phyloP scores from a whole-genome alignment of 2,113 vertebrate genomes.

The Myodes glareolus region DNA sequence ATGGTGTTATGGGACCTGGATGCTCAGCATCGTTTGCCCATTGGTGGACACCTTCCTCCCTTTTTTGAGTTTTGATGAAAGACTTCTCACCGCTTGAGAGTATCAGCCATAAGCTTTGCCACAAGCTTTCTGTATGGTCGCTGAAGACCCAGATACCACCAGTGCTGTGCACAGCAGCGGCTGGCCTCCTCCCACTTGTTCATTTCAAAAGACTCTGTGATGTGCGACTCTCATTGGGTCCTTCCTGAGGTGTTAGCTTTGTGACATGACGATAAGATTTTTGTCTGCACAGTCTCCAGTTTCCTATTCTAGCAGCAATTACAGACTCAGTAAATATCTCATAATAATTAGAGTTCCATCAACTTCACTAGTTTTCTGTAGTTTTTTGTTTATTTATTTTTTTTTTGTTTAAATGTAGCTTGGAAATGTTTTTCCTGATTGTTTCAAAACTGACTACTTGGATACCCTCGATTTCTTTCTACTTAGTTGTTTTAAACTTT shows the following conservation, averaged over 20 bases:
- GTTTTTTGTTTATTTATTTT: neutral
- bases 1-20: neutral
- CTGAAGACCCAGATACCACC: neutral
- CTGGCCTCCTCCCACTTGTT: slow-evolving; percentile 13
- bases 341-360: neutral
- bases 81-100: neutral
- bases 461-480: neutral
- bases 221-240: slow-evolving; percentile 60
- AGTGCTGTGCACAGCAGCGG: neutral
- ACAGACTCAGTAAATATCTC: neutral
- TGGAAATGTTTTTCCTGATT: neutral
- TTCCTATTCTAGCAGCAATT: slow-evolving; percentile 21
- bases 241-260: slow-evolving; percentile 53
- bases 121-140: neutral
- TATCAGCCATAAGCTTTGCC: neutral
- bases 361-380: neutral
- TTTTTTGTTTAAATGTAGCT: neutral
- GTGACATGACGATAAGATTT: slow-evolving; percentile 27
- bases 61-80: neutral
- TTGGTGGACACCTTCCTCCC: neutral
- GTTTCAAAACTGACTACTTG: neutral
- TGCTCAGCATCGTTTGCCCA: slow-evolving; percentile 24
- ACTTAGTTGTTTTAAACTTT: neutral
- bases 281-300: slow-evolving; percentile 36
- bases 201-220: neutral